phyloP scores from a whole-genome alignment of 2,113 vertebrate species.

The Lonchura striata region DNA sequence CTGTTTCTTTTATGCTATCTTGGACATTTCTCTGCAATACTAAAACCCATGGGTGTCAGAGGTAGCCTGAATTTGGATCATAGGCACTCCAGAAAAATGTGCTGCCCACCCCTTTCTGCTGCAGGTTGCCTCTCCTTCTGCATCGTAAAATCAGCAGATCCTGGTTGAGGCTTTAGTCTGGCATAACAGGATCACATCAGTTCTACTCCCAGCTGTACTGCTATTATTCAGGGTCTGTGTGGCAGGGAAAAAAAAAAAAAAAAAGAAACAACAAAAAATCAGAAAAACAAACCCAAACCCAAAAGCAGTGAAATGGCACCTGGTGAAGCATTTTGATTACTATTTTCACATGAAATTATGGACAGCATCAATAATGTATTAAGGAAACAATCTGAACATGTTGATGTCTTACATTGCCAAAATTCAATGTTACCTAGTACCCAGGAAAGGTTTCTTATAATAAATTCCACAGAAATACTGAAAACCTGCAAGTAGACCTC shows the following conservation, averaged over 20 bases:
- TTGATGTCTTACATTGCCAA: background rate
- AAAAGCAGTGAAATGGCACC: background rate
- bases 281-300: background rate
- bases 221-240: background rate
- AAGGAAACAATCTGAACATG: background rate
- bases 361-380: background rate
- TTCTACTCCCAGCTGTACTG: background rate
- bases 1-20: background rate
- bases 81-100: rapidly evolving
- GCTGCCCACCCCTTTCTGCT: background rate
- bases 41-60: background rate
- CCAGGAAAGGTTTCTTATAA: background rate
- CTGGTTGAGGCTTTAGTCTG: background rate
- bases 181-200: background rate
- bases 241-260: background rate
- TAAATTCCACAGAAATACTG: background rate
- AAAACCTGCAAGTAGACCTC: background rate
- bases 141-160: background rate
- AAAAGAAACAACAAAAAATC: background rate
- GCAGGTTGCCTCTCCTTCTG: background rate
- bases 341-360: background rate
- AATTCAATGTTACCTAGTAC: background rate
- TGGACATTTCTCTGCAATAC: background rate
- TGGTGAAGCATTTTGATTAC: background rate
- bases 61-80: background rate